Base-by-base conservation (phyloP, 2,888 invertebrate genomes). In the Melieria omissa region DNA sequence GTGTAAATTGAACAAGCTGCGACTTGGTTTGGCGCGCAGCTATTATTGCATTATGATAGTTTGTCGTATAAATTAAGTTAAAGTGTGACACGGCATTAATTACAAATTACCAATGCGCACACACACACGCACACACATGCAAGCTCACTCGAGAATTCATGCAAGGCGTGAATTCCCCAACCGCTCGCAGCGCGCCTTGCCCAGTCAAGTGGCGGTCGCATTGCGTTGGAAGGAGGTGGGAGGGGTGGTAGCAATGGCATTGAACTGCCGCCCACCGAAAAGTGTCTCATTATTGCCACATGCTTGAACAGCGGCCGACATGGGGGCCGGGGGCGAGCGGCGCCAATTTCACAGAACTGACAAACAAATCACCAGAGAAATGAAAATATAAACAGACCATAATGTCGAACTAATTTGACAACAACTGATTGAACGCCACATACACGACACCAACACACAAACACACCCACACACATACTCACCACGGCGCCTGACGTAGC, bases 381-480 rank as follows among this genome's bases (percentile, higher is more conserved):
- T 73, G 63, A 67, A 73, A 68, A 64, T 68, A 71, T 71, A 65
- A 71, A 71, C 68, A 64, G 49, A 65, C 62, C 66, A 67, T 72
- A 72, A 72, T 70, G 72, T 64, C 49, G 70, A 70, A 74, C 70
- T 74, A 74, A 74, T 74, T 74, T 74, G 74, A 72, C 72, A 74
- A 73, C 65, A 73, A 55, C 61, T 29, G 29, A 29, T 29, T 29
- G 29, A 29, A 29, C 29, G 29, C 29, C 29, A 29, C 29, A 29
- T 29, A 29, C 29, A 29, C 29, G 29, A 29, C 29, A 29, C 1
- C 1, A 29, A 29, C 29, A 29, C 29, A 29, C 29, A 29, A n/a
- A n/a, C 29, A 29, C 29, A 29, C 29, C 2, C 29, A 29, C 29
- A 29, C 29, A 29, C 2, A 29, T 29, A 29, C 29, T 29, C 29